Percentiles rank a stretch among this genome's conserved stretches.
Conservation (phyloP, 2,888 invertebrate species). For the Chrysolina haemoptera region DNA sequence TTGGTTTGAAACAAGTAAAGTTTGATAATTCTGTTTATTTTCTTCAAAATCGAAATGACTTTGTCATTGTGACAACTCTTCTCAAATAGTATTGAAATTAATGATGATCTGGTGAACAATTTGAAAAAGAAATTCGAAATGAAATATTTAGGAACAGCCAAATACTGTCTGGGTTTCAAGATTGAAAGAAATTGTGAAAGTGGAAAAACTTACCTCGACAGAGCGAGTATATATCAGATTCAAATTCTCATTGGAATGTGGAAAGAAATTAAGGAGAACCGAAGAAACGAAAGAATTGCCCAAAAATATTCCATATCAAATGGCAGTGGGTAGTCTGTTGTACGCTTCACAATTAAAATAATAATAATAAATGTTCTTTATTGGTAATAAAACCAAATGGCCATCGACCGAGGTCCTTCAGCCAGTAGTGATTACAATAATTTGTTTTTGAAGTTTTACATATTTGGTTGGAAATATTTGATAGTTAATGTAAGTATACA, state of each 20-base stretch:
- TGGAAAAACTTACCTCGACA: neutral
- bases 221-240: no score
- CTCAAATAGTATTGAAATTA: neutral
- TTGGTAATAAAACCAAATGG: no score
- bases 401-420: no score
- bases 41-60: no score
- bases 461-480: no score
- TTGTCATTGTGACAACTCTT: neutral
- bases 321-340: neutral
- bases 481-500: no score
- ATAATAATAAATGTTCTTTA: no score
- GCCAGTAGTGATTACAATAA: no score
- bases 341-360: neutral
- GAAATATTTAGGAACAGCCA: neutral
- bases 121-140: neutral
- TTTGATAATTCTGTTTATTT: slow-evolving; percentile 5
- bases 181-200: neutral
- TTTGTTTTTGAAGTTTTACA: no score
- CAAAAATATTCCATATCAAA: neutral
- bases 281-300: neutral
- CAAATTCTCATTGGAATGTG: neutral
- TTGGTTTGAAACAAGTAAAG: neutral
- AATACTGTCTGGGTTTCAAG: neutral
- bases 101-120: neutral
- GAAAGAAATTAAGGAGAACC: neutral